Percentiles rank a stretch among this genome's conserved stretches.
Evolutionary conservation across 35 echinoderm and acorn worm genomes (phyloP).

Genomic region (Amphiura filiformis): DNA sequence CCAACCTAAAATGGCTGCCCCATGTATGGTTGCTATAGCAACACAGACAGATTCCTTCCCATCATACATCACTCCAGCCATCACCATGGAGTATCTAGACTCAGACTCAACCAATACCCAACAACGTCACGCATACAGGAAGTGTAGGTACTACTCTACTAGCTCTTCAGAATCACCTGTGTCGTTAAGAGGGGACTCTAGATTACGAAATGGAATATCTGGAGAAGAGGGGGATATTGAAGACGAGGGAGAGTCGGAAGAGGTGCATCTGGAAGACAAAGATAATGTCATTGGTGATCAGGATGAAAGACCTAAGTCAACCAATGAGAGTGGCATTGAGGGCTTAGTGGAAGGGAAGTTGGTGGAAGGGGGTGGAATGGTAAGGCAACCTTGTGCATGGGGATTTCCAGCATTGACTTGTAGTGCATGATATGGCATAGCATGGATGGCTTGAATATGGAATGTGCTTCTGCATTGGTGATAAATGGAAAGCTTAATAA

Average conservation of each 20-base stretch:
- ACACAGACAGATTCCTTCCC: not conserved
- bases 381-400: too few relatives aligned
- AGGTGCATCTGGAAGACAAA: not conserved
- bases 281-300: too few relatives aligned
- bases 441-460: too few relatives aligned
- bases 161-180: not conserved
- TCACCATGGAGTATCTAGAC: not conserved
- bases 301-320: too few relatives aligned
- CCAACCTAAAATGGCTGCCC: not conserved
- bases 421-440: too few relatives aligned
- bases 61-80: not conserved
- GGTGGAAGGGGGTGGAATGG: too few relatives aligned
- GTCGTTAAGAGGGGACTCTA: not conserved
- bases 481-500: too few relatives aligned
- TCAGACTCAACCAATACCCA: not conserved
- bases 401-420: too few relatives aligned
- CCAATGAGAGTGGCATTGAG: too few relatives aligned
- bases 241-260: not conserved
- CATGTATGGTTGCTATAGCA: not conserved
- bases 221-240: conserved; percentile 5
- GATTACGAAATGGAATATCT: not conserved
- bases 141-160: not conserved
- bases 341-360: too few relatives aligned
- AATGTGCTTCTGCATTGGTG: too few relatives aligned
- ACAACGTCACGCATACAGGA: not conserved